phyloP scores from a whole-genome alignment of 1,140 invertebrate genomes.

The Drosophila busckii region DNA sequence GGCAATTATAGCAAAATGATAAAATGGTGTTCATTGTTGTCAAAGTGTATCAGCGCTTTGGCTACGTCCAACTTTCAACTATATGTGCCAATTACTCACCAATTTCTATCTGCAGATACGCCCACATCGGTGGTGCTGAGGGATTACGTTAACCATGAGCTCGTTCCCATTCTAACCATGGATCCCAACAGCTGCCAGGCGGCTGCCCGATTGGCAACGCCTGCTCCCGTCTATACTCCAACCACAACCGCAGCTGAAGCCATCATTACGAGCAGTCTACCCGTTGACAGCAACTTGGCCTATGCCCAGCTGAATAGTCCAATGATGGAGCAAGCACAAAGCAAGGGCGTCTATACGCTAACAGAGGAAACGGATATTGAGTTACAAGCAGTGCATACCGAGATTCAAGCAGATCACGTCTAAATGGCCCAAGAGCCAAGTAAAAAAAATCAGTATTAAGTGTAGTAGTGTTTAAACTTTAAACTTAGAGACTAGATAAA shows the following conservation, averaged over 20 bases:
- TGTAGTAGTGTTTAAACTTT: conserved; percentile 31
- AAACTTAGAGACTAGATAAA: conserved; percentile 18
- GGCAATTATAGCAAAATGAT: too few relatives aligned
- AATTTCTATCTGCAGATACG: conserved; percentile 80
- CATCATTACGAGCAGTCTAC: conserved; percentile 9
- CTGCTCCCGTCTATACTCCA: conserved; percentile 30
- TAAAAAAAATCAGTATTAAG: conserved; percentile 41
- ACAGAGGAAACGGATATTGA: conserved; percentile 84
- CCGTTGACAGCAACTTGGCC: conserved; percentile 21
- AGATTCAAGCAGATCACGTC: conserved; percentile 62
- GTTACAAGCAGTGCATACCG: conserved; percentile 78
- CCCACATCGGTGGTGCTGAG: conserved; percentile 81
- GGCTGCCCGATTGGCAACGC: conserved; percentile 1
- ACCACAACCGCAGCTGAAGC: conserved; percentile 1
- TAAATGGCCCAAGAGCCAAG: conserved; percentile 28
- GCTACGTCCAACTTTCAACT: neutral
- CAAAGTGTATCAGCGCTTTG: too few relatives aligned
- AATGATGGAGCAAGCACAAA: conserved; percentile 59
- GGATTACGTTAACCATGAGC: conserved; percentile 76
- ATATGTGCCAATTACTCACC: neutral
- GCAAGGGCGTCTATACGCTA: conserved; percentile 83
- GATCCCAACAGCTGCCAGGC: conserved; percentile 61
- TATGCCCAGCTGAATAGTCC: conserved; percentile 48
- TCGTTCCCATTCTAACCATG: conserved; percentile 78
- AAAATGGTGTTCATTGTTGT: too few relatives aligned